A percentile compares a stretch with the other conserved stretches of the same genome.
Conservation (phyloP, 2,888 invertebrate genomes). For the Tachina fera region DNA sequence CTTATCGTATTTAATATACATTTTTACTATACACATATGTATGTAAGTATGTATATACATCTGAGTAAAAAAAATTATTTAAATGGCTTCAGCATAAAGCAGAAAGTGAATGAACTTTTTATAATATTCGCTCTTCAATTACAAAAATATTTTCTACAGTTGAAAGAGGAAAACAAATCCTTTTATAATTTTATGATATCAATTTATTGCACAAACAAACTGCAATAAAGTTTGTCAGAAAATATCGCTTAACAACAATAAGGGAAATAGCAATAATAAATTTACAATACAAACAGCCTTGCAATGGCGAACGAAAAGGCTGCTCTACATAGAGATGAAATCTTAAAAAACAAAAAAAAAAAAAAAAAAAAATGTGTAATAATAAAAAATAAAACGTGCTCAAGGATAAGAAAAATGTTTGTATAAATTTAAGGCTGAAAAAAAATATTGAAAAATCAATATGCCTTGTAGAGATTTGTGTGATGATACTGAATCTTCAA, state of each 20-base stretch:
- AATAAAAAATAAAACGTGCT: too few relatives aligned
- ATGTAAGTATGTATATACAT: neutral
- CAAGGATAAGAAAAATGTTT: too few relatives aligned
- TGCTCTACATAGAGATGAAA: neutral
- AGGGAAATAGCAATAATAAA: neutral
- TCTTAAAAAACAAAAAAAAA: neutral
- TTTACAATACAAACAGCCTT: neutral
- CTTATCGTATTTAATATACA: too few relatives aligned
- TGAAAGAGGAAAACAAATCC: constrained; percentile 20
- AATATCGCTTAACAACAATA: constrained; percentile 21
- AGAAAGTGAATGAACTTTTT: constrained; percentile 46
- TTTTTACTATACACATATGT: too few relatives aligned
- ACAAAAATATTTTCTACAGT: neutral
- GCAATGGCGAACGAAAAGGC: neutral
- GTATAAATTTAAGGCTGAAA: too few relatives aligned
- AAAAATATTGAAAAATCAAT: too few relatives aligned
- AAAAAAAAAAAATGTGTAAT: neutral
- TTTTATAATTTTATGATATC: constrained; percentile 51
- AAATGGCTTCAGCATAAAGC: neutral
- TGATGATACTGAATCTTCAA: too few relatives aligned
- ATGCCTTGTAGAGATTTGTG: too few relatives aligned
- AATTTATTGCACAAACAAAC: constrained; percentile 38
- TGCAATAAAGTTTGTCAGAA: constrained; percentile 41
- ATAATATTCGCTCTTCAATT: neutral
- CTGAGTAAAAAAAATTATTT: neutral